Evolutionary conservation across 2,888 invertebrate genomes (phyloP).

Genomic region (Chloromyia formosa): DNA sequence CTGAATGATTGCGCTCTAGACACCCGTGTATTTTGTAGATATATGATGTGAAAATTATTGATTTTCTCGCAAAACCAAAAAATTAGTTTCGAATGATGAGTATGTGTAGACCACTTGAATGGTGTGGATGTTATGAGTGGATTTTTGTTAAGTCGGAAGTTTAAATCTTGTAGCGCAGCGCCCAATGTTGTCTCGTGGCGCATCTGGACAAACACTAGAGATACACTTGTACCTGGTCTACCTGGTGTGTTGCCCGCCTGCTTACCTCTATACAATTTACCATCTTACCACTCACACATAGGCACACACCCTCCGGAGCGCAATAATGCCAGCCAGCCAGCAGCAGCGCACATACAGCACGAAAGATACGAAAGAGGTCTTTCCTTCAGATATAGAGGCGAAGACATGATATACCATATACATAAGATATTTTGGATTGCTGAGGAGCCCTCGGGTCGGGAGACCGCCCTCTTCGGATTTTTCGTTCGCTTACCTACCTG

Average conservation of each 20-base stretch:
- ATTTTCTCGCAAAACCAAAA: not conserved
- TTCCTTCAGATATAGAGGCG: not conserved
- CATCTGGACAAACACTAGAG: constrained; percentile 25
- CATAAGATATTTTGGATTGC: not conserved
- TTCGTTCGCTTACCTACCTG: not conserved
- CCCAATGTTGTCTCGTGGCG: constrained; percentile 16
- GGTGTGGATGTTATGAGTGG: constrained; percentile 64
- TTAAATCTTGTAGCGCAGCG: constrained; percentile 56
- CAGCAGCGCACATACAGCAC: too few relatives aligned
- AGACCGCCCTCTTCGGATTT: too few relatives aligned
- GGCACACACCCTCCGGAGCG: not conserved
- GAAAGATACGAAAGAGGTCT: not conserved
- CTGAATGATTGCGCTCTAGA: not conserved
- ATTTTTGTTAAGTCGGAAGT: constrained; percentile 62
- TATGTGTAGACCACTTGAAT: constrained; percentile 60
- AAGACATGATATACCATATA: too few relatives aligned
- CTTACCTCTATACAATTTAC: too few relatives aligned
- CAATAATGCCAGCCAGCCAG: not conserved
- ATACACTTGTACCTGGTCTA: not conserved
- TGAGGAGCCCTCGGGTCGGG: not conserved
- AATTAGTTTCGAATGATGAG: not conserved
- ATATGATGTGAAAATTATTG: not conserved
- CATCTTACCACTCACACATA: not conserved
- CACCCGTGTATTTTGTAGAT: not conserved
- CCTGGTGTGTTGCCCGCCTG: not conserved